These are phyloP conservation scores for Drepanosiphum platanoidis DNA, from an alignment of 2,888 invertebrate genomes.

Conservation along the genomic window DNA sequence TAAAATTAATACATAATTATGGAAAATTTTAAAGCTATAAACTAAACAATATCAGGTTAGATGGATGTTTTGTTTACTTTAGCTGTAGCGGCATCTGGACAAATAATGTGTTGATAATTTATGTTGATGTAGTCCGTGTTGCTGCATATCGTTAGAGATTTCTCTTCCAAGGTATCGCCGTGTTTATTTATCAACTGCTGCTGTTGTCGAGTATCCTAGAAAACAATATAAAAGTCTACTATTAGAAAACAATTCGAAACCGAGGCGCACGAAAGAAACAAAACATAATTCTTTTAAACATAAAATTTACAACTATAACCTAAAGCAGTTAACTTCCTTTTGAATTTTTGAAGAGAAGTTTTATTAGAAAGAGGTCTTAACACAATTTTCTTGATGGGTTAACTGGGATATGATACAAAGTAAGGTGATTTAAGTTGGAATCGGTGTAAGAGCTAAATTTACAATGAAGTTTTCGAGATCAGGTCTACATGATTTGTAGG, in stretches of 20 bases:
- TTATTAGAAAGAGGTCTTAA: too few relatives aligned
- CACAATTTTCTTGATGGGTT: too few relatives aligned
- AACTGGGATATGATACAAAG: too few relatives aligned
- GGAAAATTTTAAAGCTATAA: conserved; percentile 2
- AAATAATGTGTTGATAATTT: conserved; percentile 96
- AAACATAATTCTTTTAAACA: neutral
- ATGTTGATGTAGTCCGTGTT: conserved; percentile 99
- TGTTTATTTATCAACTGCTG: conserved; percentile 82
- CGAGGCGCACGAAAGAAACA: neutral
- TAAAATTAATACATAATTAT: neutral
- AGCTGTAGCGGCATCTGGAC: conserved; percentile 90
- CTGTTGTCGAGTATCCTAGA: conserved; percentile 83
- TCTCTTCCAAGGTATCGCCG: conserved; percentile 85
- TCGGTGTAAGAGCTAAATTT: too few relatives aligned
- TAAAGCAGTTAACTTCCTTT: too few relatives aligned
- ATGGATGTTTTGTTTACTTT: conserved; percentile 74
- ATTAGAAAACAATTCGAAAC: conserved; percentile 16
- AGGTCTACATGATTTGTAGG: too few relatives aligned
- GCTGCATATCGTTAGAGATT: conserved; percentile 95
- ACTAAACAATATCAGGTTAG: neutral
- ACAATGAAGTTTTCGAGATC: too few relatives aligned
- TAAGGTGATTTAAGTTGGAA: too few relatives aligned
- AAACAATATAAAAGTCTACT: conserved; percentile 22
- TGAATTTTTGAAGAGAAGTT: too few relatives aligned
- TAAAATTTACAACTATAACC: too few relatives aligned